Evolutionary conservation across 2,797 vertebrate species (phyloP).

Genomic region (Poliocrania exsul): DNA sequence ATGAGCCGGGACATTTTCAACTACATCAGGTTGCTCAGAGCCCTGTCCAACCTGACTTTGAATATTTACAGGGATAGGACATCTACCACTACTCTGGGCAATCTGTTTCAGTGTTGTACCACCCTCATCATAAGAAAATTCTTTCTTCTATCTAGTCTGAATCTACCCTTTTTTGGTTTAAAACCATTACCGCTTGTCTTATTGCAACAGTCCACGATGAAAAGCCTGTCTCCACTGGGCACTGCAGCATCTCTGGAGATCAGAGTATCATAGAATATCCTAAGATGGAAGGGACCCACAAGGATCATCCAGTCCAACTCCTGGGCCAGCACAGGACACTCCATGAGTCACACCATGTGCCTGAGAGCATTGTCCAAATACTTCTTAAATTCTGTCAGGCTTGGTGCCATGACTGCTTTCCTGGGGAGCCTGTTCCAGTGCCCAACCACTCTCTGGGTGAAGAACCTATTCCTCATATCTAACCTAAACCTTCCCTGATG

Average conservation of each 20-base stretch:
- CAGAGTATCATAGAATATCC: not conserved
- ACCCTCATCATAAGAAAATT: not conserved
- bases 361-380: not conserved
- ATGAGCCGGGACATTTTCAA: not conserved
- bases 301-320: not conserved
- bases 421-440: not conserved
- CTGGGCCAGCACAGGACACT: not conserved
- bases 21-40: not conserved
- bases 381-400: not conserved
- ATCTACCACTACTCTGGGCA: not conserved
- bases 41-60: fast-evolving
- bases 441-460: not conserved
- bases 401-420: not conserved
- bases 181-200: not conserved
- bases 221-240: not conserved
- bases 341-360: not conserved
- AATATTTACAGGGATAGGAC: not conserved
- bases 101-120: not conserved
- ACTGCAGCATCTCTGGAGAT: not conserved
- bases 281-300: not conserved
- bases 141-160: not conserved
- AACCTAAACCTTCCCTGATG: not conserved
- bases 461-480: not conserved
- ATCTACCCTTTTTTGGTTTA: not conserved
- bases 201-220: not conserved